Evolutionary conservation across 2,888 invertebrate genomes (phyloP).

Genomic region (Melieria picta): DNA sequence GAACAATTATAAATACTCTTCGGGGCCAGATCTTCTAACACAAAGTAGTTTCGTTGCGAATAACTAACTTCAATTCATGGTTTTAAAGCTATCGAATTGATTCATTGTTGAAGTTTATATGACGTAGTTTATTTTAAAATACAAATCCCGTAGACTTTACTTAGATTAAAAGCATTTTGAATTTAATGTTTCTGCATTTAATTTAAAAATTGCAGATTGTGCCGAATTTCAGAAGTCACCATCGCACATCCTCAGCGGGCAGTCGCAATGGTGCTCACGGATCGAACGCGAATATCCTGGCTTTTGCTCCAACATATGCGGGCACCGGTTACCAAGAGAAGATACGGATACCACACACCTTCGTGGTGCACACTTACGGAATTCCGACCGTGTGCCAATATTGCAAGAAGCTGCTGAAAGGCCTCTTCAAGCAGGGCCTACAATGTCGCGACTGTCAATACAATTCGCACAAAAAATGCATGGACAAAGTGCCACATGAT

Average conservation of each 20-base stretch:
- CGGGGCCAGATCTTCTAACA: slow-evolving; percentile 16
- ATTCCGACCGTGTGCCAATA: slow-evolving; percentile 95
- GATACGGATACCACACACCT: slow-evolving; percentile 91
- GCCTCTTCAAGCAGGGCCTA: slow-evolving; percentile 94
- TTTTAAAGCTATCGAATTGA: too few species aligned
- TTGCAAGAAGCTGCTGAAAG: slow-evolving; percentile 95
- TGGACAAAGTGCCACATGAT: slow-evolving; percentile 89
- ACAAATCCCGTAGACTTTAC: too few species aligned
- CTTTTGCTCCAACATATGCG: slow-evolving; percentile 19
- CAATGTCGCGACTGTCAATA: slow-evolving; percentile 98
- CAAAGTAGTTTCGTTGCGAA: background rate
- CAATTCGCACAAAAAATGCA: slow-evolving; percentile 95
- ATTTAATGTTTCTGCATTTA: background rate
- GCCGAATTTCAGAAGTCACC: slow-evolving; percentile 69
- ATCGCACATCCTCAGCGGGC: slow-evolving; percentile 75
- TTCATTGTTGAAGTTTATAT: too few species aligned
- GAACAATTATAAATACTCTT: slow-evolving; percentile 20
- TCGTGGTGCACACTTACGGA: slow-evolving; percentile 96
- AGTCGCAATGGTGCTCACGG: slow-evolving; percentile 63
- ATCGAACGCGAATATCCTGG: slow-evolving; percentile 53
- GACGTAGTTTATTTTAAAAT: too few species aligned
- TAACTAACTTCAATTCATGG: too few species aligned
- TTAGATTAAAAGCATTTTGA: too few species aligned
- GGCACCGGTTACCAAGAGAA: slow-evolving; percentile 53
- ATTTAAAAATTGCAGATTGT: slow-evolving; percentile 55